Conservation (phyloP, 2,888 invertebrate genomes). For the Eledone cirrhosa region DNA sequence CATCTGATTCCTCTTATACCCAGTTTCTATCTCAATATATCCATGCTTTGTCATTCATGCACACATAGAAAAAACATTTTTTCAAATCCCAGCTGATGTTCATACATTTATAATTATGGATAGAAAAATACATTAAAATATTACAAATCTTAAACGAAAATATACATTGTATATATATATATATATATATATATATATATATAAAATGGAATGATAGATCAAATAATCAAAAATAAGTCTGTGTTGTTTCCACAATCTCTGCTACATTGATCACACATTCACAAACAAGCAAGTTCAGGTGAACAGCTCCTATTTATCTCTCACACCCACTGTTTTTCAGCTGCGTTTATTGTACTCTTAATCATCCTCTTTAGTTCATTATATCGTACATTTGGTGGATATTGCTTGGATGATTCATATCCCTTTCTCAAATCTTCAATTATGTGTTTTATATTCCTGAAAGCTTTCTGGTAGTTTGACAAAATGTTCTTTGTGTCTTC, state of each 20-base stretch:
- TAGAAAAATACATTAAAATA: too few relatives aligned
- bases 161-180: neutral
- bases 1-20: too few relatives aligned
- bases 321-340: too few relatives aligned
- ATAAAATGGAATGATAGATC: neutral
- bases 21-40: too few relatives aligned
- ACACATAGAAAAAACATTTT: too few relatives aligned
- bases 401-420: neutral
- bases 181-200: neutral
- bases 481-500: neutral
- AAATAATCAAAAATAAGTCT: too few relatives aligned
- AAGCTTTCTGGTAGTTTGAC: neutral
- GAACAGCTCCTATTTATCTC: too few relatives aligned
- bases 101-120: too few relatives aligned
- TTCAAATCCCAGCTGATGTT: too few relatives aligned
- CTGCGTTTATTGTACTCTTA: neutral
- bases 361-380: conserved; percentile 15
- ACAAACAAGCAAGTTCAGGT: neutral
- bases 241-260: too few relatives aligned
- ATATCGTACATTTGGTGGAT: conserved; percentile 10
- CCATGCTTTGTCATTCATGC: too few relatives aligned
- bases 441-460: neutral
- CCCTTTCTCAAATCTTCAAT: neutral
- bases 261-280: neutral
- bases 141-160: too few relatives aligned